phyloP scores from a whole-genome alignment of 2,113 vertebrate genomes.

The Lasiurus cinereus region DNA sequence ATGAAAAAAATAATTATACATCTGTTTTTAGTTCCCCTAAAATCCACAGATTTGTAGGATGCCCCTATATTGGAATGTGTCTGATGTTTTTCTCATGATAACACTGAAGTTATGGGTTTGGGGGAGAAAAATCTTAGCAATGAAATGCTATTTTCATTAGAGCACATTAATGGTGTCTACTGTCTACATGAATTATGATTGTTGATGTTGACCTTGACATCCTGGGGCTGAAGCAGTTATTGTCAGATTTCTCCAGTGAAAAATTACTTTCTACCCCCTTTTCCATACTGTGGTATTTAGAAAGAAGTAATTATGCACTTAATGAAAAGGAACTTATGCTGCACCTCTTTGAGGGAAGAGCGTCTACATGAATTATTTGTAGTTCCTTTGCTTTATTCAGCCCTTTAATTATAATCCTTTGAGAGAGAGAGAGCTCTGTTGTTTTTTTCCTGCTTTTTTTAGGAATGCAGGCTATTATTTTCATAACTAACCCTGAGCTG shows the following conservation, averaged over 20 bases:
- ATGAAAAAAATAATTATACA: background rate
- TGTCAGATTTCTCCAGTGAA: background rate
- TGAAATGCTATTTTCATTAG: background rate
- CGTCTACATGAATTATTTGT: background rate
- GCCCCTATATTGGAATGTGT: background rate
- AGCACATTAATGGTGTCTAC: background rate
- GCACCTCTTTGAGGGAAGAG: background rate
- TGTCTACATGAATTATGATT: background rate
- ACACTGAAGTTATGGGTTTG: background rate
- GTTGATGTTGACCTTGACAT: background rate
- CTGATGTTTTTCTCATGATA: background rate
- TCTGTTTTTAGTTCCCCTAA: background rate
- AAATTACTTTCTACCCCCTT: background rate
- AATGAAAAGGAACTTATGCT: background rate
- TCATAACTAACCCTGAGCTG: background rate
- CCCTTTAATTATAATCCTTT: background rate
- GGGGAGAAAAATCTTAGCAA: background rate
- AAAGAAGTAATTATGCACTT: background rate
- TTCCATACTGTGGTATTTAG: background rate
- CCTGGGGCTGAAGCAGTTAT: background rate
- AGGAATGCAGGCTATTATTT: background rate
- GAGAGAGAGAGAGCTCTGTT: background rate
- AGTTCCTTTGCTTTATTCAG: constrained; percentile 12
- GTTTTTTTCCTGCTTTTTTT: background rate
- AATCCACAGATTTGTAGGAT: background rate